Conservation (phyloP, 2,113 vertebrate genomes). For the Neofelis nebulosa region DNA sequence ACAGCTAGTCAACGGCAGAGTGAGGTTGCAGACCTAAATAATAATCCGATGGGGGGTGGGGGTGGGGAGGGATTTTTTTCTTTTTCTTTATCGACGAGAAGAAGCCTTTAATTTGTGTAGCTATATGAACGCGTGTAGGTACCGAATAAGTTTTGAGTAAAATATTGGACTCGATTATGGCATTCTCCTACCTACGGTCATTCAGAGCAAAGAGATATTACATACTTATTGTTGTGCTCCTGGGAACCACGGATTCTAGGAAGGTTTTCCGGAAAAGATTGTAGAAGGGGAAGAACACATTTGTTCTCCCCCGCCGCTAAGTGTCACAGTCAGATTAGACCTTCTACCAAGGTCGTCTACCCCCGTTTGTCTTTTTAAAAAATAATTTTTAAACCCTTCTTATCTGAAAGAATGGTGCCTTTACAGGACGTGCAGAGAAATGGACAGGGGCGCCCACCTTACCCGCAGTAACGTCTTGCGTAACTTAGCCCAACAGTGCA, state of each 20-base stretch:
- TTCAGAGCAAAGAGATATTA: not conserved
- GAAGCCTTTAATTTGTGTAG: not conserved
- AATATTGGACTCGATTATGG: not conserved
- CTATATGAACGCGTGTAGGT: not conserved
- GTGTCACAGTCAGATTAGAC: not conserved
- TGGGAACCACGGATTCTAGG: not conserved
- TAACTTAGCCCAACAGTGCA: fast-evolving
- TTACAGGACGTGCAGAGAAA: not conserved
- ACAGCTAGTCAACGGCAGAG: not conserved
- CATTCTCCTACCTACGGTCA: not conserved
- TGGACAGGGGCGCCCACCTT: not conserved
- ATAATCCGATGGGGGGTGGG: not conserved
- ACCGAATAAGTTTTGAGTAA: not conserved
- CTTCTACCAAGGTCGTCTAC: not conserved
- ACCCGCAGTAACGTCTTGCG: fast-evolving
- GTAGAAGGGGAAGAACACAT: not conserved
- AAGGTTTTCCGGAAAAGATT: not conserved
- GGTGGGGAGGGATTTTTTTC: not conserved
- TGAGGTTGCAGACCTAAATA: not conserved
- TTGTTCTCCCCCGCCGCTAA: not conserved
- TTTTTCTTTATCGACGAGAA: not conserved
- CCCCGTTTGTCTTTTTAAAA: not conserved
- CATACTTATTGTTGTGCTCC: fast-evolving
- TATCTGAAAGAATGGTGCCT: not conserved
- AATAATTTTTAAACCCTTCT: not conserved